Conservation (phyloP, 1,140 invertebrate genomes). For the Atopsyche davidsoni region DNA sequence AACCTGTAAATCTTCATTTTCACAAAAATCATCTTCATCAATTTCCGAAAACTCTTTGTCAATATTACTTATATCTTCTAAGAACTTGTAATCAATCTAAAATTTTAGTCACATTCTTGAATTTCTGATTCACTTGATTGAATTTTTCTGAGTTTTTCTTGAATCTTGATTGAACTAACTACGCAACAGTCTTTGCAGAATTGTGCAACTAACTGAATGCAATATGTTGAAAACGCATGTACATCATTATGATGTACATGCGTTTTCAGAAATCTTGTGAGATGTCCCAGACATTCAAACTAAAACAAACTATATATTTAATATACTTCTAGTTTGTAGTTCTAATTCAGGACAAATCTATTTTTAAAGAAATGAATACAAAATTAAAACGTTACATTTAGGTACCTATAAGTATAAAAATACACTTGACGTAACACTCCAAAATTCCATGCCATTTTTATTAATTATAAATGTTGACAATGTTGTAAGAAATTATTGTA, state of each 20-base stretch:
- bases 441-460: constrained; percentile 42
- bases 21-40: too few relatives aligned
- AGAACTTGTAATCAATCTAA: too few relatives aligned
- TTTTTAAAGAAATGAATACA: constrained; percentile 5
- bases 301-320: constrained; percentile 53
- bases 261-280: constrained; percentile 71
- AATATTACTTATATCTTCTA: too few relatives aligned
- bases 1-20: too few relatives aligned
- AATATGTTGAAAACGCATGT: constrained; percentile 64
- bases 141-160: too few relatives aligned
- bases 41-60: too few relatives aligned
- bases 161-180: too few relatives aligned
- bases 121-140: too few relatives aligned
- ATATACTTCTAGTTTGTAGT: constrained; percentile 13
- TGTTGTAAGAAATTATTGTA: too few relatives aligned
- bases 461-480: too few relatives aligned
- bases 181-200: too few relatives aligned
- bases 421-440: constrained; percentile 57
- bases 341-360: constrained; percentile 3
- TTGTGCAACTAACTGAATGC: neutral
- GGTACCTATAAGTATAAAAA: constrained; percentile 60
- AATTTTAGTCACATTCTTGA: too few relatives aligned
- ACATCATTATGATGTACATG: constrained; percentile 62
- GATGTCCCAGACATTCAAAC: constrained; percentile 59
- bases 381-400: constrained; percentile 20